Conservation (phyloP, 2,797 vertebrate species). For the Gadopsis bispinosus region DNA sequence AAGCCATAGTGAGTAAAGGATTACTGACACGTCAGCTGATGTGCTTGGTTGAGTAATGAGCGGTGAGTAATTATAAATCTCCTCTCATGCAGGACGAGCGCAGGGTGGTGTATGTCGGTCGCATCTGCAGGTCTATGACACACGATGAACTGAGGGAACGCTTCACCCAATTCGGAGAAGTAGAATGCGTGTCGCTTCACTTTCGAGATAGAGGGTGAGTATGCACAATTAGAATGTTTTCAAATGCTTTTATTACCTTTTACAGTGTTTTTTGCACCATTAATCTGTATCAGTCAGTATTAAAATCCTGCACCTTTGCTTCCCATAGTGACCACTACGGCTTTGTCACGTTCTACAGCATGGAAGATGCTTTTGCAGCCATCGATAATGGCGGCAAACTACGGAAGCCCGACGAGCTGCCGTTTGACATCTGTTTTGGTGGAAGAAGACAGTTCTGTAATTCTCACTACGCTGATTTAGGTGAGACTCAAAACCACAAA, state of each 20-base stretch:
- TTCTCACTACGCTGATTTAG: slow-evolving; percentile 92
- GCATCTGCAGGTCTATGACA: slow-evolving; percentile 92
- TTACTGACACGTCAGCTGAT: background rate
- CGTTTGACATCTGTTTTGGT: slow-evolving; percentile 96
- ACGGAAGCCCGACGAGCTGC: slow-evolving; percentile 90
- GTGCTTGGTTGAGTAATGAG: background rate
- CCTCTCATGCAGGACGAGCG: slow-evolving; percentile 89
- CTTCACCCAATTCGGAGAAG: slow-evolving; percentile 93
- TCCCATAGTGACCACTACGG: slow-evolving; percentile 91
- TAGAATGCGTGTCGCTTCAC: slow-evolving; percentile 95
- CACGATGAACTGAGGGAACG: slow-evolving; percentile 91
- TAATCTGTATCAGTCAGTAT: background rate
- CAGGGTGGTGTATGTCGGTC: slow-evolving; percentile 95
- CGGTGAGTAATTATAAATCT: background rate
- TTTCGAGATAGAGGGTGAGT: slow-evolving; percentile 92
- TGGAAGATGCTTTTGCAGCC: slow-evolving; percentile 92
- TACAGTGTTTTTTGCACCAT: background rate
- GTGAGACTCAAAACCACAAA: slow-evolving; percentile 74
- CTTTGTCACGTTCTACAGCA: slow-evolving; percentile 95
- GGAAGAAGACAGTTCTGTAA: slow-evolving; percentile 96
- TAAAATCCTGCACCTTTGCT: background rate
- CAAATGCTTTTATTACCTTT: no score
- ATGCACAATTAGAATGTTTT: background rate
- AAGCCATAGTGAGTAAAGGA: slow-evolving; percentile 82
- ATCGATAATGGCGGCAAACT: slow-evolving; percentile 93